A percentile compares a stretch with the other conserved stretches of the same genome.
phyloP scores from a whole-genome alignment of 2,797 vertebrate species.

The Australoheros facetus region DNA sequence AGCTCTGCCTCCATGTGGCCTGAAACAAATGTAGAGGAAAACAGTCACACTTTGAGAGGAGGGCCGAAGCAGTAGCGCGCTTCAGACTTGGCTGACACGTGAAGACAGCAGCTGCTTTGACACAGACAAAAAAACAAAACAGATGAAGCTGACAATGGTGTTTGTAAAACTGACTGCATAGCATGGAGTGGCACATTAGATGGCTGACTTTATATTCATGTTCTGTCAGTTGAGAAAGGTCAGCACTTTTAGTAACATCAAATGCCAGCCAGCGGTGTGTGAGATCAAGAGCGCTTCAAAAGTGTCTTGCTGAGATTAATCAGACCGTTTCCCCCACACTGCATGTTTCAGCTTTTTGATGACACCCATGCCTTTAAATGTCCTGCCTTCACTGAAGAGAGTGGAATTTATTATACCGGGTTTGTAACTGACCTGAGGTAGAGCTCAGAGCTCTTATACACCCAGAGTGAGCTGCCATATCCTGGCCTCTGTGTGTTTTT shows the following conservation, averaged over 20 bases:
- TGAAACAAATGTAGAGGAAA: slow-evolving; percentile 74
- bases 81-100: slow-evolving; percentile 55
- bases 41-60: slow-evolving; percentile 56
- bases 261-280: slow-evolving; percentile 30
- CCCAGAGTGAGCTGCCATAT: slow-evolving; percentile 84
- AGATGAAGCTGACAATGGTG: slow-evolving; percentile 49
- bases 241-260: slow-evolving; percentile 25
- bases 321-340: slow-evolving; percentile 21
- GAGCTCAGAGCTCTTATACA: slow-evolving; percentile 87
- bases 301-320: slow-evolving; percentile 42
- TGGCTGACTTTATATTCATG: slow-evolving; percentile 21
- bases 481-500: slow-evolving; percentile 88
- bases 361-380: slow-evolving; percentile 53
- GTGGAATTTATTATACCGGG: slow-evolving; percentile 64
- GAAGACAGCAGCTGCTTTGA: slow-evolving; percentile 63
- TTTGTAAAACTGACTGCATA: slow-evolving; percentile 26
- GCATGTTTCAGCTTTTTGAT: slow-evolving; percentile 27
- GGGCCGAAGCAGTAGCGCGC: slow-evolving; percentile 27
- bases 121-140: slow-evolving; percentile 48
- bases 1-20: slow-evolving; percentile 86
- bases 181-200: slow-evolving; percentile 38
- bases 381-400: slow-evolving; percentile 61
- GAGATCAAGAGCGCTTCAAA: slow-evolving; percentile 46
- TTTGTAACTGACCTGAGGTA: slow-evolving; percentile 88
- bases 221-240: slow-evolving; percentile 28